phyloP scores from a whole-genome alignment of 1,140 invertebrate species.

The Oppia nitens region DNA sequence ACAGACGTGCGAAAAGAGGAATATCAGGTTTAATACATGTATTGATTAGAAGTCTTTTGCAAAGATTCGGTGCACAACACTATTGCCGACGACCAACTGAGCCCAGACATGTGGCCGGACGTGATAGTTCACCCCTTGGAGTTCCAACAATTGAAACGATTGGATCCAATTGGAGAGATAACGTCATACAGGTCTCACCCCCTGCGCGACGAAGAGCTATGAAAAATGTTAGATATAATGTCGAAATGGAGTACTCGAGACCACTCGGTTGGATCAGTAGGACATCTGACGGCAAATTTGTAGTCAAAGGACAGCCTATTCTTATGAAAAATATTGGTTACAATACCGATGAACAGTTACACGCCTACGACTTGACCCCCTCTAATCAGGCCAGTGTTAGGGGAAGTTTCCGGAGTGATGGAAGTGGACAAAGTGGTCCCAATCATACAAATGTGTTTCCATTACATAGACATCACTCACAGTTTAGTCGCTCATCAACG shows the following conservation, averaged over 20 bases:
- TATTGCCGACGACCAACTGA: neutral
- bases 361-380: constrained; percentile 9
- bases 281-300: constrained; percentile 51
- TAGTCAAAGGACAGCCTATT: constrained; percentile 29
- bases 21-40: constrained; percentile 20
- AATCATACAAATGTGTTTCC: neutral
- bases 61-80: neutral
- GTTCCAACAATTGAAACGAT: neutral
- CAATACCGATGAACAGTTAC: neutral
- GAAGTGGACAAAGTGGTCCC: constrained; percentile 39
- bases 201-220: constrained; percentile 13
- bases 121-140: neutral
- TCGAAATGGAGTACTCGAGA: constrained; percentile 26
- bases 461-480: neutral
- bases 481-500: constrained; percentile 15
- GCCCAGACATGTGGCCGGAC: neutral
- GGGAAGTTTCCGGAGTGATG: constrained; percentile 52
- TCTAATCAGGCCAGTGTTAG: constrained; percentile 52
- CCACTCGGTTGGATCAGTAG: constrained; percentile 45
- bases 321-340: neutral
- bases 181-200: neutral
- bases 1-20: constrained; percentile 20
- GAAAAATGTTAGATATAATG: constrained; percentile 21
- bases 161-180: neutral
- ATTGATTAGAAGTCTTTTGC: neutral